Evolutionary conservation across 2,113 vertebrate species (phyloP), one percentile per base, ranked within the genome.

Genomic region (Xiphophorus hellerii): DNA sequence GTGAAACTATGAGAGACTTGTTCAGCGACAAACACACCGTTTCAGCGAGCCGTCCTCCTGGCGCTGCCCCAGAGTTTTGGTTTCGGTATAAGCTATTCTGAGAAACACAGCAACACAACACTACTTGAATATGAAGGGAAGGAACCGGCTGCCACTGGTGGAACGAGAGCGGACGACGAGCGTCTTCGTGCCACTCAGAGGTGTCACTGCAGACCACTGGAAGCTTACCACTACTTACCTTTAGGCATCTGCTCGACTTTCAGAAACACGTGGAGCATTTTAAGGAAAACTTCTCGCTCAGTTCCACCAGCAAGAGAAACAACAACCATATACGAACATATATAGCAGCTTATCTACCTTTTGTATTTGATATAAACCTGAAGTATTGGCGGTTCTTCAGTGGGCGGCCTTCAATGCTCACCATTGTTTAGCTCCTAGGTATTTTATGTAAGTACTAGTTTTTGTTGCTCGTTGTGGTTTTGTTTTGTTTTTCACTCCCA

Each of bases 51-150:
- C 84, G 83, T 75, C 83, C 81, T 73, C 83, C 81, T 73, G 76
- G 80, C 79, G 81, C 90, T 86, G 87, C 87, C 83, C 76, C 82
- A 88, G 86, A 86, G 90, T 84, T 90, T 58, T 88, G 85, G 86
- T 93, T 92, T 94, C 87, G 86, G 90, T 92, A 93, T 95, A 94
- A 94, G 93, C 92, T 94, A 94, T 93, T 93, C 87, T 84, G 88
- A 85, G 69, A 92, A 90, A 90, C 88, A 87, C 73, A 88, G 88
- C 89, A 78, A 90, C 91, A 92, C 87, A 88, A 91, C 84, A 92
- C 88, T 93, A 95, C 94, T 94, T 95, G 93, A 95, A 95, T 88
- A 94, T 93, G 86, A 94, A 93, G 89, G 91, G 90, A 90, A 91
- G 87, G 90, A 86, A 83, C 82, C 82, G 69, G 83, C 80, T 69